Conservation (phyloP, 2,888 invertebrate genomes). For the Arenicola marina region DNA sequence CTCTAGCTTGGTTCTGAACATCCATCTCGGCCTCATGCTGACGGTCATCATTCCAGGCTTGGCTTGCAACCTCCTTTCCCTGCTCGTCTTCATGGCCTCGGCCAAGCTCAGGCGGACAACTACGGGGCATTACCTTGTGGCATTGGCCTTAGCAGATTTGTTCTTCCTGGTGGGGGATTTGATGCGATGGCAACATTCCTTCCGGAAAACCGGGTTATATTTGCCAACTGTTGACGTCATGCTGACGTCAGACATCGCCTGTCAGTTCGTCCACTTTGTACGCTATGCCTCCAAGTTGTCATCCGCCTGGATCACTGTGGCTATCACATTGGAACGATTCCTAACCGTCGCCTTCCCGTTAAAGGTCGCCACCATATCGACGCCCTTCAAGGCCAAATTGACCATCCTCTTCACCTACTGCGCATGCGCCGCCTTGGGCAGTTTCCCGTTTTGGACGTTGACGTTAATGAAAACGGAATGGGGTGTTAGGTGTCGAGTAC, state of each 20-base stretch:
- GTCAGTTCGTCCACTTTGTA: conserved; percentile 4
- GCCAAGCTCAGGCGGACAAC: conserved; percentile 2
- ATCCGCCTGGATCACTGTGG: conserved; percentile 40
- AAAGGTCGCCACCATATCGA: conserved; percentile 32
- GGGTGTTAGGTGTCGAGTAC: neutral
- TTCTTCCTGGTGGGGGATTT: conserved; percentile 14
- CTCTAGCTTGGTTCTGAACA: too few relatives aligned
- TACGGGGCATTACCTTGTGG: conserved; percentile 16
- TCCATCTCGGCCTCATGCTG: too few relatives aligned
- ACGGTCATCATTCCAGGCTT: conserved; percentile 5
- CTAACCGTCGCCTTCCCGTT: conserved; percentile 39
- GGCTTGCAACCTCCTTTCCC: conserved; percentile 10
- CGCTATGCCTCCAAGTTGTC: conserved; percentile 9
- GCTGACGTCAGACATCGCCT: neutral
- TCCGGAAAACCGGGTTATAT: too few relatives aligned
- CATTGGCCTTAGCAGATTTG: conserved; percentile 12
- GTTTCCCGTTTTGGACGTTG: conserved; percentile 15
- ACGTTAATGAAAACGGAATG: neutral
- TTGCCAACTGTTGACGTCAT: conserved; percentile 3
- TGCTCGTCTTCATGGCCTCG: conserved; percentile 10
- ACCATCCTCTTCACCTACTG: conserved; percentile 34
- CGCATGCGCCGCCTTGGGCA: conserved; percentile 35
- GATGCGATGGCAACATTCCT: conserved; percentile 15
- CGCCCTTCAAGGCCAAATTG: conserved; percentile 28
- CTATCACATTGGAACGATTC: conserved; percentile 40